A percentile compares a stretch with the other conserved stretches of the same genome.
These are phyloP conservation scores for Scaptodrosophila lebanonensis DNA, from an alignment of 1,140 invertebrate genomes.

Conservation along the genomic window DNA sequence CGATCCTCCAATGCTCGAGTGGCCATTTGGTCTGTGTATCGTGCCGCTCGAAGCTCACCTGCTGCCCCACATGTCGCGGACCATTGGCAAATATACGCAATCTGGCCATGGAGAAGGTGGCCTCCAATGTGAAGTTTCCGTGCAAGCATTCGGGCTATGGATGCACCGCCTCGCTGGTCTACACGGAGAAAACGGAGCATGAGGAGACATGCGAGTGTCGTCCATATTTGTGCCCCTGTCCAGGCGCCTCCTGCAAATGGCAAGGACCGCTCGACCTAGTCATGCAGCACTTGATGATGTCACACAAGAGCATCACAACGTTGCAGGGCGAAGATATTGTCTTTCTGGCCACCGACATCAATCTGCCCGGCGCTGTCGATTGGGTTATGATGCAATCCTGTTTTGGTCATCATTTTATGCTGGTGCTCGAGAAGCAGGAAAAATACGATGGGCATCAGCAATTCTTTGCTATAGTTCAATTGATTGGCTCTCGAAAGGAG, in stretches of 20 bases:
- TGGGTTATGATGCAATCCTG: conserved; percentile 99
- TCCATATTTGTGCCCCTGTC: conserved; percentile 98
- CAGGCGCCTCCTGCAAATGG: conserved; percentile 99
- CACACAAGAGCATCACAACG: conserved; percentile 99
- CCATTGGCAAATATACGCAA: conserved; percentile 98
- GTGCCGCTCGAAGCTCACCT: conserved; percentile 96
- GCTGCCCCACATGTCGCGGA: conserved; percentile 98
- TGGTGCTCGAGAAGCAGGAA: conserved; percentile 99
- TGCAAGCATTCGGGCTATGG: conserved; percentile 99
- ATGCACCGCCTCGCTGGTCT: conserved; percentile 93
- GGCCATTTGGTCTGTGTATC: conserved; percentile 94
- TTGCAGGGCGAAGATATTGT: conserved; percentile 99
- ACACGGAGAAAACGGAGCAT: conserved; percentile 98
- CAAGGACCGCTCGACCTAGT: conserved; percentile 95
- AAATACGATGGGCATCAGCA: conserved; percentile 98
- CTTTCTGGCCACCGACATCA: conserved; percentile 99
- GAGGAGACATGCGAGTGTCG: conserved; percentile 99
- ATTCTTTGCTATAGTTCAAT: conserved; percentile 99
- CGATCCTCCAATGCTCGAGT: conserved; percentile 93
- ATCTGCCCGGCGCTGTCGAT: conserved; percentile 98
- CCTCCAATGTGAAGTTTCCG: conserved; percentile 97
- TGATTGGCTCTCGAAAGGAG: conserved; percentile 99
- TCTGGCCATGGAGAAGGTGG: conserved; percentile 99
- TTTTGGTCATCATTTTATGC: conserved; percentile 99
- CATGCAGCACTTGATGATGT: conserved; percentile 98